Base-by-base conservation (phyloP, 2,797 vertebrate species). In the Poliocrania exsul region DNA sequence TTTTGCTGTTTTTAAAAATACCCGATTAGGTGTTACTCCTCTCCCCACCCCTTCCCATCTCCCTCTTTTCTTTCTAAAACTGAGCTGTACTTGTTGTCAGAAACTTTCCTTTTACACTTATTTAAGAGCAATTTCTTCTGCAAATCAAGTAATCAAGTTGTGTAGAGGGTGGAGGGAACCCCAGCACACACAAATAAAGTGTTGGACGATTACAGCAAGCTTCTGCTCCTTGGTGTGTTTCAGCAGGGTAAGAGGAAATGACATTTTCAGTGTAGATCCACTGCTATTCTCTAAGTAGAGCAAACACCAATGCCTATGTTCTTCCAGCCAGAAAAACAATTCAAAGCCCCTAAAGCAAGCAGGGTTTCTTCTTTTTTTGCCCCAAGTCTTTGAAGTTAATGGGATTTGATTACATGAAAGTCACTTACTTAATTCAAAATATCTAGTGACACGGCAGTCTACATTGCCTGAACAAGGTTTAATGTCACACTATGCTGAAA, bases 11-110 rank as follows among this genome's bases (percentile, higher is more conserved):
- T 86, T 44, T 60, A 65, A 75, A 87, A 81, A 57, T 49, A 53
- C 6, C 35, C 1, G 2, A 19, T 3, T 12, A 62, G 29, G 2
- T 31, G 2, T 11, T 17, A 16, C 4, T 33, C 9, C 23, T 16
- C 20, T 13, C 13, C 9, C 16, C 51, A 19, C 6, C 20, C 5
- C 16, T 46, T 33, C 23, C 15, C 13, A 31, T 17, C 6, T 71
- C 37, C 10, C 1, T 2, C 6, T 25, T 54, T 51, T 53, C n/a
- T 29, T 80, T 75, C 24, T 24, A 67, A 80, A 82, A 50, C 23
- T 24, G 47, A 72, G 19, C 21, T 70, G 24, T 42, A 40, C 19
- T 6, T 61, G 11, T 61, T 62, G 40, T 50, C 67, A 47, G 71
- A 65, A 81, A 5, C 11, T 64, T 75, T 35, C 0, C 6, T 88